Percentiles rank a stretch among this genome's conserved stretches.
These are phyloP conservation scores for Arizona elegans DNA, from an alignment of 2,113 vertebrate genomes.

Conservation along the genomic window DNA sequence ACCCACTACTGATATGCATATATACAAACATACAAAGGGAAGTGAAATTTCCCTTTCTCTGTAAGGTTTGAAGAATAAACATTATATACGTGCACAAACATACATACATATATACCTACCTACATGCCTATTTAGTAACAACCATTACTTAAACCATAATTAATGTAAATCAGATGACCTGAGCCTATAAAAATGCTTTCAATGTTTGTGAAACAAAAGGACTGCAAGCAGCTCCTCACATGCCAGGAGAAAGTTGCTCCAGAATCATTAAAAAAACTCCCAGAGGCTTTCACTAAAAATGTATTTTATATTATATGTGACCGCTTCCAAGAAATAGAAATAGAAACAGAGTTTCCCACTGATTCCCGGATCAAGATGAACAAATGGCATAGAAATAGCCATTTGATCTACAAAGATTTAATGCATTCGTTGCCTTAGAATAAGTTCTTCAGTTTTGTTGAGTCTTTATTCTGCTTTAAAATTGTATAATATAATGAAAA, in stretches of 20 bases:
- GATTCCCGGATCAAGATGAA: not conserved
- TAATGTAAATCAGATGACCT: constrained; percentile 40
- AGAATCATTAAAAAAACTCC: constrained; percentile 1
- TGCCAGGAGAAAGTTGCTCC: not conserved
- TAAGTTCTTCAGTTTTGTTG: not conserved
- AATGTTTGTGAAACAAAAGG: constrained; percentile 20
- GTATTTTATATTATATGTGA: not conserved
- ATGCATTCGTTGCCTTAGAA: not conserved
- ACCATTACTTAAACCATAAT: constrained; percentile 33
- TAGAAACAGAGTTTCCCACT: not conserved
- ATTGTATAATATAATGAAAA: not conserved
- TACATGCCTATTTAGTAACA: constrained; percentile 22
- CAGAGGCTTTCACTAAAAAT: constrained; percentile 3
- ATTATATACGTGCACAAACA: constrained; percentile 28
- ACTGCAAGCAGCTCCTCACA: not conserved
- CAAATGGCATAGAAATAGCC: not conserved
- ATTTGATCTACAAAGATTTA: not conserved
- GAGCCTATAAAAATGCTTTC: constrained; percentile 42
- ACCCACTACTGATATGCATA: constrained; percentile 19
- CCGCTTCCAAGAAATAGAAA: not conserved
- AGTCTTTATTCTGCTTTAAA: not conserved
- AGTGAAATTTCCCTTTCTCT: constrained; percentile 43
- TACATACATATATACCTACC: not conserved
- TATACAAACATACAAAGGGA: not conserved
- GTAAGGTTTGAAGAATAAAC: constrained; percentile 51